These are phyloP conservation scores for Muntiacus reevesi DNA, from an alignment of 2,113 vertebrate genomes.

Conservation along the genomic window DNA sequence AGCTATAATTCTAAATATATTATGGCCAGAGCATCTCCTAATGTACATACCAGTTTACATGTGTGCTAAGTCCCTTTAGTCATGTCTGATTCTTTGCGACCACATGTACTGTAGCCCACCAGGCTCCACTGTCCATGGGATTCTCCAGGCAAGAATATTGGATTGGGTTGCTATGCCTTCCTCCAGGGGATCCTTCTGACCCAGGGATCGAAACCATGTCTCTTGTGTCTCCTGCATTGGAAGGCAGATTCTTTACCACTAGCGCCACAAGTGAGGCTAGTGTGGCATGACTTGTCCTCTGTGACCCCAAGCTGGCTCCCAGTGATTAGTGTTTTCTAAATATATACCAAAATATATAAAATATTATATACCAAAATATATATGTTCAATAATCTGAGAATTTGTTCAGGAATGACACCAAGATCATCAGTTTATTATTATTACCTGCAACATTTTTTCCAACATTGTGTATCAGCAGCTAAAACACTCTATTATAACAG, in stretches of 20 bases:
- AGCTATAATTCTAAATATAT: not conserved
- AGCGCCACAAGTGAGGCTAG: not conserved
- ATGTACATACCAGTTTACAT: not conserved
- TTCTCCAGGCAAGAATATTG: not conserved
- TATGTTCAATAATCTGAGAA: not conserved
- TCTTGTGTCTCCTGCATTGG: not conserved
- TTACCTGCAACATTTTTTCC: not conserved
- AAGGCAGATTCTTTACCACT: not conserved
- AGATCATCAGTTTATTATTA: not conserved
- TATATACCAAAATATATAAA: not conserved
- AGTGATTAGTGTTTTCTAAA: not conserved
- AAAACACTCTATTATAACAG: not conserved
- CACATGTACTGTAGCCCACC: not conserved
- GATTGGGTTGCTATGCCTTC: not conserved
- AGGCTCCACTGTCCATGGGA: not conserved
- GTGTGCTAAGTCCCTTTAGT: not conserved
- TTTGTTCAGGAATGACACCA: not conserved
- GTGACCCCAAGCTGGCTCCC: not conserved
- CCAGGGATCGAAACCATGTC: not conserved
- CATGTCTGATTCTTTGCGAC: not conserved
- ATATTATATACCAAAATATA: not conserved
- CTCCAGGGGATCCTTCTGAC: not conserved
- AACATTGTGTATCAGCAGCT: not conserved
- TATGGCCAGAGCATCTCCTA: not conserved
- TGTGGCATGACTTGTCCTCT: not conserved